phyloP scores from a whole-genome alignment of 2,888 invertebrate species.

The Idaea straminata region DNA sequence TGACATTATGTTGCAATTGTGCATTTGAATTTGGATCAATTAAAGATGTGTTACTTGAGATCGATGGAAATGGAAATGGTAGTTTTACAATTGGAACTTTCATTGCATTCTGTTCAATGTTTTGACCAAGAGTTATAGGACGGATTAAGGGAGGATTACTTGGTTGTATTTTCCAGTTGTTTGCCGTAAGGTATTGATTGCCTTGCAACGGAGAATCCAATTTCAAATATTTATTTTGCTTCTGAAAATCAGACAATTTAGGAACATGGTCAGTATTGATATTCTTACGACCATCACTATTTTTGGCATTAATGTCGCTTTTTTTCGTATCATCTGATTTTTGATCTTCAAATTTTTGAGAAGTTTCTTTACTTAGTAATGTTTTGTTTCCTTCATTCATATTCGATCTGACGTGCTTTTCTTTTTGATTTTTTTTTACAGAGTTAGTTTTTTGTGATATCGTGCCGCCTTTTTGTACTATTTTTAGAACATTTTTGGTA shows the following conservation, averaged over 20 bases:
- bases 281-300: not conserved
- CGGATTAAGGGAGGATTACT: too few species aligned
- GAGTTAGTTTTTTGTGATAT: not conserved
- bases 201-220: not conserved
- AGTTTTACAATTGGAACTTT: not conserved
- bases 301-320: not conserved
- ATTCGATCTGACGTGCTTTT: not conserved
- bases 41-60: not conserved
- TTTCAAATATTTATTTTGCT: not conserved
- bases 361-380: not conserved
- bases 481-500: not conserved
- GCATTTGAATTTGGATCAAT: not conserved
- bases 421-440: not conserved
- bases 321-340: not conserved
- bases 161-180: too few species aligned
- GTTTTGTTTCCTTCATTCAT: not conserved
- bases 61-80: not conserved
- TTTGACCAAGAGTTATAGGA: not conserved
- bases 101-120: not conserved
- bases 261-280: not conserved
- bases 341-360: not conserved
- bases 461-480: not conserved
- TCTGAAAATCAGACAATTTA: not conserved
- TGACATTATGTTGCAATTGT: not conserved
- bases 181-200: too few species aligned